These are phyloP conservation scores for Poicephalus gulielmi DNA, from an alignment of 2,113 vertebrate genomes.

Conservation along the genomic window DNA sequence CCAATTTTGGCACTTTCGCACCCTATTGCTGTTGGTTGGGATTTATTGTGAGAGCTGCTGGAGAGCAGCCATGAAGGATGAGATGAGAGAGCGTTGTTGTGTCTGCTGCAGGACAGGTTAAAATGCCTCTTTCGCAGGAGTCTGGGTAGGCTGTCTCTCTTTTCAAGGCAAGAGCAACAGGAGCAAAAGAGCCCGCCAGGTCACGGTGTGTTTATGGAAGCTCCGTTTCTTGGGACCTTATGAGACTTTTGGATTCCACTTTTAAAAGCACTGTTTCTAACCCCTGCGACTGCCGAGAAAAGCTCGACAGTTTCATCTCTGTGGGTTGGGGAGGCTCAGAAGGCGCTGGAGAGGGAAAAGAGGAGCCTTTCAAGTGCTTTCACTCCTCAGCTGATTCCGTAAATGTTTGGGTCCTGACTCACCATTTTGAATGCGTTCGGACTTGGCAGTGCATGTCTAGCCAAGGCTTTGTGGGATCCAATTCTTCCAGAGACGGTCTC, in stretches of 20 bases:
- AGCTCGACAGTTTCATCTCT: background rate
- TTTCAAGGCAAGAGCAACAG: background rate
- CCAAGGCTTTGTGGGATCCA: background rate
- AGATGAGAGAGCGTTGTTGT: background rate
- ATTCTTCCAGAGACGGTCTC: background rate
- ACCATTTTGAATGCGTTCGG: background rate
- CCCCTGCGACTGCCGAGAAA: background rate
- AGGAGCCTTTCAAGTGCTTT: background rate
- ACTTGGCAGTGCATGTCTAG: background rate
- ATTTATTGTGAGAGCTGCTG: too few species aligned
- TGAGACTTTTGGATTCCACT: background rate
- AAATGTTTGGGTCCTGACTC: background rate
- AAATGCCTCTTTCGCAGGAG: background rate
- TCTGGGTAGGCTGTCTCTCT: background rate
- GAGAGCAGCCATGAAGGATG: fast-evolving
- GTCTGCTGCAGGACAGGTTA: background rate
- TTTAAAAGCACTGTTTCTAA: background rate
- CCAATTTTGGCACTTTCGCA: background rate
- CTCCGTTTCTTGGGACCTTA: background rate
- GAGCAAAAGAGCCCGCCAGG: background rate
- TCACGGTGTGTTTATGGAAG: background rate
- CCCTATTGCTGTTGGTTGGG: background rate
- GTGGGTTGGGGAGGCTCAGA: background rate
- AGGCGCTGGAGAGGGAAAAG: background rate
- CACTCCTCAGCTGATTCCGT: background rate